Evolutionary conservation across 1,140 invertebrate species (phyloP), one percentile per base, ranked within the genome.

Genomic region (Aphelenchoides fujianensis): DNA sequence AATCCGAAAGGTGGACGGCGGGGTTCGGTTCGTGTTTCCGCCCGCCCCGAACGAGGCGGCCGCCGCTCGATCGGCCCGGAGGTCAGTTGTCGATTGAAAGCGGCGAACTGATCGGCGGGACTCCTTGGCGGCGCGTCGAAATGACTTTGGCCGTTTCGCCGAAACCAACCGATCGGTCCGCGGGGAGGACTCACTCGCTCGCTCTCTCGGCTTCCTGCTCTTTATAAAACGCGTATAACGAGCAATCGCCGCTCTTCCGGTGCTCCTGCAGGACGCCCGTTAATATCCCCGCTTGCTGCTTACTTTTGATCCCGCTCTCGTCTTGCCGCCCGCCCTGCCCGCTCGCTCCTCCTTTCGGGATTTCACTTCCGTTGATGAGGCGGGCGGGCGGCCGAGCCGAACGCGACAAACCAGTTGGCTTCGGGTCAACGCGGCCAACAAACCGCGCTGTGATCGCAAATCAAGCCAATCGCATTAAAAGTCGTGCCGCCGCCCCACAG

Each of bases 371-470:
- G 41, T 48, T 48, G 41, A 48, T 48, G 41, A 23, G n/a, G n/a
- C n/a, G n/a, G n/a, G n/a, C n/a, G n/a, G n/a, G n/a, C n/a, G n/a
- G n/a, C n/a, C n/a, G n/a, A n/a, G n/a, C n/a, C n/a, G n/a, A 48
- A 48, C 55, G 5, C 5, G 55, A 19, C 55, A 59, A 59, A 19
- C 55, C 55, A 59, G 55, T 59, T 19, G 55, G 55, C 19, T 7
- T 59, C 34, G 55, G 55, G 55, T 59, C 55, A 59, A 48, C 41
- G 41, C 12, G 12, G 55, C 34, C 55, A 59, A 48, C 41, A 23
- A 23, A 16, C 41, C 23, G 12, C 41, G 41, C 41, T 12, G 12
- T 48, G 41, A 48, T 48, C 41, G 41, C 12, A 23, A 48, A 23
- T n/a, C n/a, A n/a, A 12, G 41, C 41, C 41, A 48, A 48, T 48